Evolutionary conservation across 2,888 invertebrate genomes (phyloP), one percentile per base, ranked within the genome.

Genomic region (Diachrysia chrysitis): DNA sequence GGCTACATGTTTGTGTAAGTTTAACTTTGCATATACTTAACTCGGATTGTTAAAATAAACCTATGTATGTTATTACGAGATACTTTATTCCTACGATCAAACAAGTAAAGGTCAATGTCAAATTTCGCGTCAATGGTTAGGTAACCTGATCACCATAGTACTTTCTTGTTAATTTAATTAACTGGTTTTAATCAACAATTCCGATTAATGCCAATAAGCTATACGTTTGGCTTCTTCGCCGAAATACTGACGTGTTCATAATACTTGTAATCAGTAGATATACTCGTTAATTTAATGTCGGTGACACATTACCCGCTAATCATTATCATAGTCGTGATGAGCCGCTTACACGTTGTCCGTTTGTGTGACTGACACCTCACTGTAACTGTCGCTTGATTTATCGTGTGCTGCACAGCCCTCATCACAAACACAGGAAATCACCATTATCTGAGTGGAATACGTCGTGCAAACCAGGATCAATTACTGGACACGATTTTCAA

Each of bases 381-480:
- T 69, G 69, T 74, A 58, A 66, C 66, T 66, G 69, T 72, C 55
- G 74, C 74, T 76, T 76, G 55, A 71, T 56, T 63, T 58, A 68
- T 61, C 63, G 74, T 70, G 63, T 74, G 67, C 61, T 71, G 63
- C 65, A 70, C 70, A 63, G 69, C 63, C 48, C 66, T 63, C 51
- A 56, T 61, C 67, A 72, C 58, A 63, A 66, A 69, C 65, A 69
- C 71, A 69, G 58, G 66, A 62, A 69, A 67, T 71, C 62, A 59
- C 57, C 53, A 59, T 69, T 58, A 66, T 53, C 48, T 65, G 71
- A 68, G 64, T 59, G 53, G 71, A 53, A 57, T 3, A 71, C 71
- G 70, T 81, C 82, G 80, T 83, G 87, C 89, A 91, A 89, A 89
- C 90, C 88, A 88, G 83, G 91, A 86, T 86, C 78, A 82, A 71